These are phyloP conservation scores for Girardinus metallicus DNA, from an alignment of 2,797 vertebrate genomes.

Conservation along the genomic window DNA sequence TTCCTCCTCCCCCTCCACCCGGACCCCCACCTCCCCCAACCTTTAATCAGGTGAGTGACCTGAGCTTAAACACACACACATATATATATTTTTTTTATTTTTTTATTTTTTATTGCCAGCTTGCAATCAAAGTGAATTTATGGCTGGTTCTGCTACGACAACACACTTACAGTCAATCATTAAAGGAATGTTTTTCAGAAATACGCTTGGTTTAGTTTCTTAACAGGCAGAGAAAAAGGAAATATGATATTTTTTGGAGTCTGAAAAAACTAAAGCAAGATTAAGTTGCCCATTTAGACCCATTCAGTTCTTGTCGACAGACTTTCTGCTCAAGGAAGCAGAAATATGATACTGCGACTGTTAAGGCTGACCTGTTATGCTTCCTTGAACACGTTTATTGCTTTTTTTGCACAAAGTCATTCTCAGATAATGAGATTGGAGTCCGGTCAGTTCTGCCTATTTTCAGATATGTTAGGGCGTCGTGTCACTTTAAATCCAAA, in stretches of 20 bases:
- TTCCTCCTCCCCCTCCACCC: conserved; percentile 90
- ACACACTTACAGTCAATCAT: neutral
- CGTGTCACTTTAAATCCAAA: too few species aligned
- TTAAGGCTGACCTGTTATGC: neutral
- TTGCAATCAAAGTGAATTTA: neutral
- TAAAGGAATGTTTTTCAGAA: neutral
- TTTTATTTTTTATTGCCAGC: neutral
- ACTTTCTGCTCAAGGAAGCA: neutral
- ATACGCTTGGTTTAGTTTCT: neutral
- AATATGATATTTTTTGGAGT: neutral
- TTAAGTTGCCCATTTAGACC: neutral
- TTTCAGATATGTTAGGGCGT: too few species aligned
- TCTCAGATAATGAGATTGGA: too few species aligned
- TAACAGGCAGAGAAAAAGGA: neutral
- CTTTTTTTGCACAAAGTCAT: too few species aligned
- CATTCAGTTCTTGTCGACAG: neutral
- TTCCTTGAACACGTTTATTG: too few species aligned
- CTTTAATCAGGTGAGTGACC: conserved; percentile 84
- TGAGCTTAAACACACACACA: neutral
- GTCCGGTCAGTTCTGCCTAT: too few species aligned
- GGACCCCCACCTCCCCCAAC: conserved; percentile 91
- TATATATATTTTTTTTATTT: neutral
- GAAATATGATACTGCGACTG: neutral
- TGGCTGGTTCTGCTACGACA: neutral
- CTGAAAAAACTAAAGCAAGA: neutral